Percentiles rank a stretch among this genome's conserved stretches.
Evolutionary conservation across 64 coral and sea anemone genomes (phyloP).

Genomic region (Montipora foliosa): DNA sequence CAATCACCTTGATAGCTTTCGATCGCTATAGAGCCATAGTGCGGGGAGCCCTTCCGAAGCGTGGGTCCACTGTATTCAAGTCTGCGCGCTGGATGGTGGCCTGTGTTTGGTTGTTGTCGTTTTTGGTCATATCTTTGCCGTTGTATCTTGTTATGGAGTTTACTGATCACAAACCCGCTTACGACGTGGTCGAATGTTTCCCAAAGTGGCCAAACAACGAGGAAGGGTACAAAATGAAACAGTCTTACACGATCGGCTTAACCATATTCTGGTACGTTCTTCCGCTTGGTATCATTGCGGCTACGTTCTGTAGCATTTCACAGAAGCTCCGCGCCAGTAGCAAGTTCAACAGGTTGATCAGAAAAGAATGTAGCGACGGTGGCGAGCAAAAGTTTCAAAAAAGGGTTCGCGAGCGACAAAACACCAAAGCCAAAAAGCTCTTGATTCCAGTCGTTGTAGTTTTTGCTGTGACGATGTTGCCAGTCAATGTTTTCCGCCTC

Average conservation of each 20-base stretch:
- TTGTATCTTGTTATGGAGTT: constrained; percentile 75
- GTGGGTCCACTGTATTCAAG: background rate
- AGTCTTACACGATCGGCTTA: constrained; percentile 53
- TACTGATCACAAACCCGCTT: background rate
- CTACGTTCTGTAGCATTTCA: constrained; percentile 63
- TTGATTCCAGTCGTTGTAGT: constrained; percentile 81
- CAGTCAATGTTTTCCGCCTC: constrained; percentile 80
- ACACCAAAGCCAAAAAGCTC: constrained; percentile 80
- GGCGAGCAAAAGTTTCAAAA: background rate
- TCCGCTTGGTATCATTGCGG: constrained; percentile 49
- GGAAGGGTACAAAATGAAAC: constrained; percentile 9
- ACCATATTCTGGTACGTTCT: constrained; percentile 75
- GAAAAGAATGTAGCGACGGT: background rate
- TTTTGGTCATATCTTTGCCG: constrained; percentile 68
- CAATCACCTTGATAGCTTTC: constrained; percentile 76
- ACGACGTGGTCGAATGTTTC: constrained; percentile 19
- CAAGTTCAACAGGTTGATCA: constrained; percentile 63
- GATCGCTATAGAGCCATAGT: constrained; percentile 81
- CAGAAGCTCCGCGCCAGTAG: constrained; percentile 59
- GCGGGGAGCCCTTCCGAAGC: constrained; percentile 1
- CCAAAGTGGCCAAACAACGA: constrained; percentile 17
- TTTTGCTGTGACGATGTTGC: constrained; percentile 76
- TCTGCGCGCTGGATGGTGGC: constrained; percentile 8
- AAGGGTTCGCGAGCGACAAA: constrained; percentile 51
- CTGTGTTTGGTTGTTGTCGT: constrained; percentile 46